Evolutionary conservation across 2,888 invertebrate species (phyloP).

Genomic region (Colletes collaris): DNA sequence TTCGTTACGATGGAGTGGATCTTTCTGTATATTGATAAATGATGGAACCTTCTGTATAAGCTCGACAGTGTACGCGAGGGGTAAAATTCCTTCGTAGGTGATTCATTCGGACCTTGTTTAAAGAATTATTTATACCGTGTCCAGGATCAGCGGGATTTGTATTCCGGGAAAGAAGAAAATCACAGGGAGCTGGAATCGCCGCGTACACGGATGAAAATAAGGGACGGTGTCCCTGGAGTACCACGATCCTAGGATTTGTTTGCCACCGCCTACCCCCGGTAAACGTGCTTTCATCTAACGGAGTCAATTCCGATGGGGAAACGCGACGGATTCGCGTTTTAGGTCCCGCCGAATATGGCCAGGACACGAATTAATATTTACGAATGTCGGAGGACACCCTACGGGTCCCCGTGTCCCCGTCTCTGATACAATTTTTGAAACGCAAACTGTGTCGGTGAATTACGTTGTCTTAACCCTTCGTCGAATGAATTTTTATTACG

Average conservation of each 20-base stretch:
- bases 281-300: constrained; percentile 70
- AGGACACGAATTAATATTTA: constrained; percentile 65
- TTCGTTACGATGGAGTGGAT: too few relatives aligned
- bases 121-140: constrained; percentile 74
- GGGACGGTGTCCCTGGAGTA: constrained; percentile 72
- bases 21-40: too few relatives aligned
- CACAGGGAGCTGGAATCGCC: constrained; percentile 51
- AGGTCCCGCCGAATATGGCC: constrained; percentile 47
- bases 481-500: neutral
- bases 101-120: constrained; percentile 30
- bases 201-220: constrained; percentile 55
- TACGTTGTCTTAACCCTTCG: constrained; percentile 3
- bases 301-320: constrained; percentile 64
- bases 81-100: constrained; percentile 1
- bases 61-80: too few relatives aligned
- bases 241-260: constrained; percentile 76
- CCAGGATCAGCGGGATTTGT: constrained; percentile 40
- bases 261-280: constrained; percentile 67
- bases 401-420: neutral
- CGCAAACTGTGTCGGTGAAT: neutral
- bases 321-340: constrained; percentile 45
- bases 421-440: constrained; percentile 15
- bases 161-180: constrained; percentile 29
- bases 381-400: constrained; percentile 42
- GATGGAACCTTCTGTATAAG: too few relatives aligned